These are phyloP conservation scores for Varecia variegata DNA, from an alignment of 2,797 vertebrate genomes.

Conservation along the genomic window DNA sequence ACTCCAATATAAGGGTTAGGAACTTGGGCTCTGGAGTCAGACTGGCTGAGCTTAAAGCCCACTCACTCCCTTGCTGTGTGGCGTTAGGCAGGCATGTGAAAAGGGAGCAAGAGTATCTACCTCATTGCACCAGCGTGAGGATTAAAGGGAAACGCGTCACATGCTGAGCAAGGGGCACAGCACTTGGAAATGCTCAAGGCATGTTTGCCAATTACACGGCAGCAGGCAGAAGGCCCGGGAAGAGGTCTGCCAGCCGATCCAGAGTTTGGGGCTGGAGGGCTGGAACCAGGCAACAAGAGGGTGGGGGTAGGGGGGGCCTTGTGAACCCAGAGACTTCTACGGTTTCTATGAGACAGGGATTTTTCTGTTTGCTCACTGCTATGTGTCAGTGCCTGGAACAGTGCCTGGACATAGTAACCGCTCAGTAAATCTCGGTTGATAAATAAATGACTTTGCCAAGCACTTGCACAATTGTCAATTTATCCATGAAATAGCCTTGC, in stretches of 20 bases:
- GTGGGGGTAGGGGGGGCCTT: not conserved
- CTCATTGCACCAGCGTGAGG: not conserved
- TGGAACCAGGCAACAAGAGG: not conserved
- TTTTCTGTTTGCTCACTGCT: not conserved
- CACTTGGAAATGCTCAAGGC: not conserved
- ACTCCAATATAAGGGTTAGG: not conserved
- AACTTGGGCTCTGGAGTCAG: not conserved
- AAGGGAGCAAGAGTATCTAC: not conserved
- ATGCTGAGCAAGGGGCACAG: not conserved
- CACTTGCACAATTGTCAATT: not conserved
- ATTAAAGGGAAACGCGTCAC: not conserved
- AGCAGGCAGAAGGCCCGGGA: not conserved
- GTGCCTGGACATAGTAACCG: not conserved
- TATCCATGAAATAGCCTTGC: not conserved
- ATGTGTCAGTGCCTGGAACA: not conserved
- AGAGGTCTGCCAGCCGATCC: not conserved
- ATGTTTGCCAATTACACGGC: rapidly evolving
- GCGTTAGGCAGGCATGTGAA: not conserved
- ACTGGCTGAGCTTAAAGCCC: not conserved
- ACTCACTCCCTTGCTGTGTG: not conserved
- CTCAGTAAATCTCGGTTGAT: not conserved
- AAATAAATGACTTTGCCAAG: not conserved
- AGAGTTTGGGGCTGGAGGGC: not conserved
- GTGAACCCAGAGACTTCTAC: not conserved
- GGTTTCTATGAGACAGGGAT: not conserved